Evolutionary conservation across 2,113 vertebrate species (phyloP), one percentile per base, ranked within the genome.

Genomic region (Bubo blakistoni): DNA sequence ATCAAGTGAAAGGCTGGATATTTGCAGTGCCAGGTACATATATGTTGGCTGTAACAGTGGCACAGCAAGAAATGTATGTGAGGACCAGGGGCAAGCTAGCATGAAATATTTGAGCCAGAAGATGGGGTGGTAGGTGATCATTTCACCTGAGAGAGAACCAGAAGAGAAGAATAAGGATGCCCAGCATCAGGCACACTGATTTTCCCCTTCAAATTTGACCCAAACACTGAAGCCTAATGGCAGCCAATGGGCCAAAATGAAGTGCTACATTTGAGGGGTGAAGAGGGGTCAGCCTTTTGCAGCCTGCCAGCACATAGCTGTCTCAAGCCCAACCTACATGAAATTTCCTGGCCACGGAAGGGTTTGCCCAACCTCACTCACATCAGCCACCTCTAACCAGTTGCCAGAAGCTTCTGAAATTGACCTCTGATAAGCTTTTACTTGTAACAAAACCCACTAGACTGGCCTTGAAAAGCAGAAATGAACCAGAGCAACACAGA

Each of bases 11-110:
- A 85, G 63, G 51, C 36, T 49, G 63, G 52, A 2, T 54, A 7
- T 21, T 30, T 4, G 10, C 61, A 44, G 16, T 12, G 57, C 25
- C 57, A 25, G 54, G 57, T 29, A 24, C 1, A 0, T 2, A 1
- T 15, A 4, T 3, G 7, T 29, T n/a, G 17, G 47, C 72, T 86
- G 34, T 36, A 76, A 49, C 3, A 42, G 27, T 15, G 67, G 19
- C 1, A 0, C 52, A 69, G 67, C 40, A 44, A 5, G 6, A 58
- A 81, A 66, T 1, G 2, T 1, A 2, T 11, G 27, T 15, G 67
- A 89, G 29, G 83, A 51, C 4, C 21, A 69, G 25, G 46, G 38
- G 27, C 7, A 38, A 81, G 21, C 4, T 51, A 47, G 15, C 3
- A 38, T 2, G 25, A 52, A 46, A 32, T 36, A 38, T 38, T 0